Percentiles rank a stretch among this genome's conserved stretches.
These are phyloP conservation scores for Tromatobia lineatoria DNA, from an alignment of 2,888 invertebrate genomes.

Conservation along the genomic window DNA sequence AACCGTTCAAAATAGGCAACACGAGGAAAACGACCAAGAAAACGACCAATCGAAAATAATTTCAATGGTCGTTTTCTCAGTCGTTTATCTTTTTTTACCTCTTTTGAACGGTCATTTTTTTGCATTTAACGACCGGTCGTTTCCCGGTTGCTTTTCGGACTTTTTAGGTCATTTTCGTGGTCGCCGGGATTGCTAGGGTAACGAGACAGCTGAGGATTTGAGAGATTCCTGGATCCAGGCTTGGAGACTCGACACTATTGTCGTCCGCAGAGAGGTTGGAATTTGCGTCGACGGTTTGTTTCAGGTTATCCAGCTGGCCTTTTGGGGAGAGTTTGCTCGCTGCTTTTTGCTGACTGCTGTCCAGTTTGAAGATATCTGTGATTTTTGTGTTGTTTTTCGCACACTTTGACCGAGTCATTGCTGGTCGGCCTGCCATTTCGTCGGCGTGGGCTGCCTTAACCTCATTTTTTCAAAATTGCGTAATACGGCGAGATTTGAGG, in stretches of 20 bases:
- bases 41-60: no score
- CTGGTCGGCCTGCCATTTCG: background rate
- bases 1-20: no score
- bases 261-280: background rate
- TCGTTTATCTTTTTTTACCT: no score
- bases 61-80: no score
- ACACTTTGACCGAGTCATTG: background rate
- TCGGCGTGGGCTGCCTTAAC: background rate
- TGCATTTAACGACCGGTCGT: no score
- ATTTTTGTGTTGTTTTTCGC: background rate
- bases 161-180: no score
- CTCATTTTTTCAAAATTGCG: background rate
- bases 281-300: conserved; percentile 1
- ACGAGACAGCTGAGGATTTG: background rate
- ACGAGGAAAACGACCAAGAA: no score
- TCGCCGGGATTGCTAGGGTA: no score
- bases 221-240: background rate
- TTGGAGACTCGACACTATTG: background rate
- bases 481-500: background rate
- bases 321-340: background rate
- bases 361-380: background rate
- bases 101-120: no score
- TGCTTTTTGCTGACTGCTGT: background rate
- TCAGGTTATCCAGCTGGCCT: background rate
- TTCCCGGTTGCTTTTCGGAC: no score